Conservation (phyloP, 2,113 vertebrate species). For the Muscicapa adusta region DNA sequence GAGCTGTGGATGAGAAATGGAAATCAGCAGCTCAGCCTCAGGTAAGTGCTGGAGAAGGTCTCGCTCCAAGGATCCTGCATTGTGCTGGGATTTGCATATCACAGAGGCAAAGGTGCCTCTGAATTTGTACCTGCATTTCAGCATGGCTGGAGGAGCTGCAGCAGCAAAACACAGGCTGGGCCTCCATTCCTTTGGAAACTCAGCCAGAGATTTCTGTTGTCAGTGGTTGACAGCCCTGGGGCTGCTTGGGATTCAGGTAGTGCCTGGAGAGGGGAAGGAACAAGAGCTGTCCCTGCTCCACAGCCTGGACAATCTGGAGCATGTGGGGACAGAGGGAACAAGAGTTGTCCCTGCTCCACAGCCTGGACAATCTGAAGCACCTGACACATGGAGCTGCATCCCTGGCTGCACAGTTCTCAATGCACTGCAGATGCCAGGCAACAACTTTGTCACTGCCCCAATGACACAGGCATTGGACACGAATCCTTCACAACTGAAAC, state of each 20-base stretch:
- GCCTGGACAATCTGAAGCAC: background rate
- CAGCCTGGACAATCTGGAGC: background rate
- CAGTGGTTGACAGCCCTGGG: background rate
- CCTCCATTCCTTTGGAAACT: background rate
- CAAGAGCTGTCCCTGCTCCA: background rate
- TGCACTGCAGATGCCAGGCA: background rate
- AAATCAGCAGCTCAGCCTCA: constrained; percentile 25
- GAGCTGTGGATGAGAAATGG: constrained; percentile 16
- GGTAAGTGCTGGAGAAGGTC: constrained; percentile 4
- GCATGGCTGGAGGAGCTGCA: background rate
- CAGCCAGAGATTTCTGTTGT: background rate
- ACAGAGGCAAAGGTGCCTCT: background rate
- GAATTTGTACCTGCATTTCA: background rate
- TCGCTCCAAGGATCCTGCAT: background rate
- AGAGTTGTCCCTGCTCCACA: background rate
- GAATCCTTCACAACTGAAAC: background rate
- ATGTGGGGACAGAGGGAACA: background rate
- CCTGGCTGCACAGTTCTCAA: background rate
- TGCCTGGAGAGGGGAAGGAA: background rate
- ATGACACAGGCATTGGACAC: background rate
- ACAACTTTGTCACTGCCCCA: background rate
- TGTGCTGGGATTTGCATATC: constrained; percentile 35
- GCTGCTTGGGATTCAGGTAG: background rate
- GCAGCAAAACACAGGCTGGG: background rate
- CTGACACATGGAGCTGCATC: background rate